Base-by-base conservation (phyloP, 2,888 invertebrate species). In the Dynastes grantii region DNA sequence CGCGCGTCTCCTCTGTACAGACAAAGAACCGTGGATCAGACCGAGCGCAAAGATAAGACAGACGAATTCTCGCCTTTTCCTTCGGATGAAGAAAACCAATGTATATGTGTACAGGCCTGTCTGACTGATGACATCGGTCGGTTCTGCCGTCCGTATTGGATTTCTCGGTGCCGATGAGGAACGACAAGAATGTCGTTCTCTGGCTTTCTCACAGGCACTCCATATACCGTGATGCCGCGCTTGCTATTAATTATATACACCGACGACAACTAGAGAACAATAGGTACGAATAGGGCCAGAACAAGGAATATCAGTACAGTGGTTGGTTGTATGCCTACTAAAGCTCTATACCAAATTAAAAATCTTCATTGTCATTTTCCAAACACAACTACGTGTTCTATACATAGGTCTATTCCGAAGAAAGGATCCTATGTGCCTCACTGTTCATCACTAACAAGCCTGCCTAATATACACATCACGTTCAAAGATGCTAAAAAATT, bases 231-330 rank as follows among this genome's bases (percentile, higher is more conserved):
- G 76, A 77, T 51, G 63, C 76, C 78, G 71, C 79, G 73, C 76
- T 78, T 75, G 80, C 82, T 80, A 83, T 83, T 83, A 83, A 83
- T 83, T 83, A 83, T 63, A 63, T 78, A 75, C 78, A 77, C 68
- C 76, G 79, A 76, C 79, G 80, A 79, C 80, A 81, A 73, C 79
- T 79, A 71, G 79, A 81, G 78, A 77, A 78, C 78, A 78, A 78
- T 78, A 76, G 78, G 58, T 67, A 65, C 78, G 76, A 78, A 75
- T 78, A 76, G 76, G 65, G 75, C 64, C 65, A 67, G 78, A 73
- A 71, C 55, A 61, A 73, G 73, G 73, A 58, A 73, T 58, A 71
- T 53, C 70, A 71, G 51, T 55, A 29, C 70, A 13, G 53, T 37
- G 32, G 32, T n/a, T n/a, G n/a, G 16, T 53, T 16, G 70, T 55